Percentiles rank a stretch among this genome's conserved stretches.
Conservation (phyloP, 1,140 invertebrate genomes). For the Thalassaphorura encarpata region DNA sequence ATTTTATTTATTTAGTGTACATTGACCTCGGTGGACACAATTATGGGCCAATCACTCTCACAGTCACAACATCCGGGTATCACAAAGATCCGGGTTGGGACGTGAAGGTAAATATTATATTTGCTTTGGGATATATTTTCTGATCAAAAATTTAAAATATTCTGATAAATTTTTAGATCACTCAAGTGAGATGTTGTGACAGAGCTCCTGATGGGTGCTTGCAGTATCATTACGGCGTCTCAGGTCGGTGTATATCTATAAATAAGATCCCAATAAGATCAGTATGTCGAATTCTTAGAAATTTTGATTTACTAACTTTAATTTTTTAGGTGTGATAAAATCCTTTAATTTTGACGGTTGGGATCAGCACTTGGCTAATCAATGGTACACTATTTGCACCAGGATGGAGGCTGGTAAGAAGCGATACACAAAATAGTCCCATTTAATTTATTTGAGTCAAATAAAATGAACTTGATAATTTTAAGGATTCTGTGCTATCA, state of each 20-base stretch:
- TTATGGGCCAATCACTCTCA: constrained; percentile 34
- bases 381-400: constrained; percentile 37
- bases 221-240: constrained; percentile 35
- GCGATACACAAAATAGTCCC: no score
- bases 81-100: constrained; percentile 37
- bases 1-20: constrained; percentile 33
- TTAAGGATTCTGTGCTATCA: constrained; percentile 33
- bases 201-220: constrained; percentile 36
- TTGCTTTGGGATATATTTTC: background rate
- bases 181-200: constrained; percentile 33
- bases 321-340: constrained; percentile 33
- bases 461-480: background rate
- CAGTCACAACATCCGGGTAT: constrained; percentile 35
- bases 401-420: constrained; percentile 33
- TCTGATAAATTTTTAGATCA: constrained; percentile 27
- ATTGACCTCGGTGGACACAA: constrained; percentile 36
- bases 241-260: constrained; percentile 26
- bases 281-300: background rate
- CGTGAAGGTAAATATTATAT: constrained; percentile 27
- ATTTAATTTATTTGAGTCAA: background rate
- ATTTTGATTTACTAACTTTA: constrained; percentile 16
- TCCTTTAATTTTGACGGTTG: constrained; percentile 37
- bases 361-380: constrained; percentile 35
- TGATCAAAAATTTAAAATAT: no score
- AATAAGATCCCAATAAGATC: background rate